phyloP scores from a whole-genome alignment of 2,888 invertebrate species.

The Platerodrilus igneus region DNA sequence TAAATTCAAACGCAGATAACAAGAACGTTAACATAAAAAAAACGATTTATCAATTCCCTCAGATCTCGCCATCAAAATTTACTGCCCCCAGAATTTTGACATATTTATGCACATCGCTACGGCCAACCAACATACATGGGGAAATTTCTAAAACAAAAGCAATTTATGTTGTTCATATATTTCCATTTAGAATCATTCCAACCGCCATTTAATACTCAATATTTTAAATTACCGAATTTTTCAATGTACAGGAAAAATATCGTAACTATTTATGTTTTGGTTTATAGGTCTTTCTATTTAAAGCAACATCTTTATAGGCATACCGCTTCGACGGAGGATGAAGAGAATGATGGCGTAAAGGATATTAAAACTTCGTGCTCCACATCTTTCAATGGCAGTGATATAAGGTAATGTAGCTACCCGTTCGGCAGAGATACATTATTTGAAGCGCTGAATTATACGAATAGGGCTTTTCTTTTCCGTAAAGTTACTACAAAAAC shows the following conservation, averaged over 20 bases:
- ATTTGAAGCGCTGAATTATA: conserved; percentile 26
- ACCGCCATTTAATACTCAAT: conserved; percentile 16
- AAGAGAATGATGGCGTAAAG: conserved; percentile 14
- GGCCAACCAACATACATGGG: too few species aligned
- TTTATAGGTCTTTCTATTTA: too few species aligned
- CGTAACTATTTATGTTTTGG: too few species aligned
- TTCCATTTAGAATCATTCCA: conserved; percentile 16
- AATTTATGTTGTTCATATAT: conserved; percentile 20
- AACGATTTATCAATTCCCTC: conserved; percentile 19
- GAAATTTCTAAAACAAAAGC: conserved; percentile 21
- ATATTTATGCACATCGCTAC: conserved; percentile 16
- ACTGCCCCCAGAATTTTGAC: conserved; percentile 17
- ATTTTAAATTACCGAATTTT: conserved; percentile 23
- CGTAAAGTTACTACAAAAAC: conserved; percentile 12
- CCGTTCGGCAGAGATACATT: conserved; percentile 23
- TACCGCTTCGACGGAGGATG: conserved; percentile 14
- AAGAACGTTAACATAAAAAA: conserved; percentile 11
- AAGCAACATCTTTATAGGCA: too few species aligned
- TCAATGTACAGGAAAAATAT: too few species aligned
- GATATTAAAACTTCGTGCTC: conserved; percentile 21
- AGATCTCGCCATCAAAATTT: conserved; percentile 17
- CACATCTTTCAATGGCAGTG: conserved; percentile 25
- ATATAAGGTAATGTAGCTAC: conserved; percentile 24
- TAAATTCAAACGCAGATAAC: too few species aligned
- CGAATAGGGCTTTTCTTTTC: conserved; percentile 21